phyloP scores from a whole-genome alignment of 2,113 vertebrate genomes.

The Rhinopomastus cyanomelas region DNA sequence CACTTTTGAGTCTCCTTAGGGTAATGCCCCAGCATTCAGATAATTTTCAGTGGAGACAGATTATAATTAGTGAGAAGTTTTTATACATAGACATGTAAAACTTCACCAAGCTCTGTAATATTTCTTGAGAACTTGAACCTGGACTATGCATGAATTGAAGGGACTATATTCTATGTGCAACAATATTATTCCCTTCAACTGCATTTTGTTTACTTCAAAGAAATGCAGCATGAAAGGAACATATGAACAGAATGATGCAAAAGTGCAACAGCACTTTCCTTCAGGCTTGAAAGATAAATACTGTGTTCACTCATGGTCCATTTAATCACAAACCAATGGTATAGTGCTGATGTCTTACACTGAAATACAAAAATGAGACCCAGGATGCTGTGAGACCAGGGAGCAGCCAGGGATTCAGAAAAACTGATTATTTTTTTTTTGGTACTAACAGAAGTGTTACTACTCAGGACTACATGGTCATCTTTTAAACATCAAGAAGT shows the following conservation, averaged over 20 bases:
- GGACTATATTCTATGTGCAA: not conserved
- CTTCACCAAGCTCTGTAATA: not conserved
- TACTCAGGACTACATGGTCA: not conserved
- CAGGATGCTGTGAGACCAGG: no score
- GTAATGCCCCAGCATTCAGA: not conserved
- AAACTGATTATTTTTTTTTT: not conserved
- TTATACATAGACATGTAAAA: not conserved
- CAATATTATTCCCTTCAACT: not conserved
- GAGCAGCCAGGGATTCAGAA: not conserved
- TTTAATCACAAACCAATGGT: not conserved
- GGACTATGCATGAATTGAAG: not conserved
- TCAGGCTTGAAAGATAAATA: not conserved
- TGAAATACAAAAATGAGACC: rapidly evolving
- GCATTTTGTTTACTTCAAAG: not conserved
- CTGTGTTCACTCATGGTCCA: not conserved
- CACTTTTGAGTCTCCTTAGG: not conserved
- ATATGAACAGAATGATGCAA: not conserved
- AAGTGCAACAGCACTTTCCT: not conserved
- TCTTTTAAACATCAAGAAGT: not conserved
- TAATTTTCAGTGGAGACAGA: not conserved
- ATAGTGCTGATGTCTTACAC: not conserved
- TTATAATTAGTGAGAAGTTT: not conserved
- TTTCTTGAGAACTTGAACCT: rapidly evolving
- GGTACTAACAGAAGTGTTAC: not conserved
- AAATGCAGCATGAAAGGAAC: not conserved